These are phyloP conservation scores for Lophochroa leadbeateri DNA, from an alignment of 2,113 vertebrate genomes.

Conservation along the genomic window DNA sequence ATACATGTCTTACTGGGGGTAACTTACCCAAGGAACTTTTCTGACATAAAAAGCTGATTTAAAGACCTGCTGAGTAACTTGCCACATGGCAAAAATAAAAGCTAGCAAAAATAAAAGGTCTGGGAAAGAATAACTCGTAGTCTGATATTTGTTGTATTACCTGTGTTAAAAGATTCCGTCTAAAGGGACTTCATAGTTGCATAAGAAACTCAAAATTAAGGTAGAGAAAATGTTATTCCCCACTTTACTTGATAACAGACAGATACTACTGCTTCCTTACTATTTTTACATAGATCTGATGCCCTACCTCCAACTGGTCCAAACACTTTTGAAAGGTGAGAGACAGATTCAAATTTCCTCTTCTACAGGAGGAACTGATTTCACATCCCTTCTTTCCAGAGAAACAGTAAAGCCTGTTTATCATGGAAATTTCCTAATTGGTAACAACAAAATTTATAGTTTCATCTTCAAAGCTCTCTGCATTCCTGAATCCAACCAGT, in stretches of 20 bases:
- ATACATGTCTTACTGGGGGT: not conserved
- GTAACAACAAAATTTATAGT: not conserved
- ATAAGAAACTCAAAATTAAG: not conserved
- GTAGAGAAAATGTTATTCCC: not conserved
- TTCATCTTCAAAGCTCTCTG: not conserved
- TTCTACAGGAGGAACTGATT: not conserved
- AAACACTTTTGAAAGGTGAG: not conserved
- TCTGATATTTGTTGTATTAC: not conserved
- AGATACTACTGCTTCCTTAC: not conserved
- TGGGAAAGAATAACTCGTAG: not conserved
- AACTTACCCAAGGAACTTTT: not conserved
- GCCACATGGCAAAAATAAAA: not conserved
- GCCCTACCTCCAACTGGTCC: not conserved
- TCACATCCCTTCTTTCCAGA: not conserved
- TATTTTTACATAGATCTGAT: not conserved
- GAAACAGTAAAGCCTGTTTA: not conserved
- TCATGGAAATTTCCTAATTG: not conserved
- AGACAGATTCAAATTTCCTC: not conserved
- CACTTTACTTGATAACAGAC: not conserved
- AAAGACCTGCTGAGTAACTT: not conserved
- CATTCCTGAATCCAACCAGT: not conserved
- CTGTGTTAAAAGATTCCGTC: not conserved
- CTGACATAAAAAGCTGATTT: not conserved
- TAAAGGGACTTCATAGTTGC: not conserved
- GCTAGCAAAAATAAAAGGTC: not conserved